Percentiles rank a stretch among this genome's conserved stretches.
Conservation (phyloP, 2,797 vertebrate species). For the Agapornis canus region DNA sequence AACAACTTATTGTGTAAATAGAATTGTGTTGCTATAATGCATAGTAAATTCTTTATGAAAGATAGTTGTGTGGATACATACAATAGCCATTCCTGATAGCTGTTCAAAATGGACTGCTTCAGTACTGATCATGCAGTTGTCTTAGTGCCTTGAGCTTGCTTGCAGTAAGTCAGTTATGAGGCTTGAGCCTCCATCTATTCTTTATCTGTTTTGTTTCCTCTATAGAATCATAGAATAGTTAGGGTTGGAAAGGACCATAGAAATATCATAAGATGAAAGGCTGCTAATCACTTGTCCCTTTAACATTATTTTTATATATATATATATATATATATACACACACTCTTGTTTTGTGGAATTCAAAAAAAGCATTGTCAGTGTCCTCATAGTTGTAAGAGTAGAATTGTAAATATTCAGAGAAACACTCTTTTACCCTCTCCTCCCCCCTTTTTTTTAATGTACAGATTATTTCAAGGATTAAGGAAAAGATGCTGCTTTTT, state of each 20-base stretch:
- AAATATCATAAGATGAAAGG: neutral
- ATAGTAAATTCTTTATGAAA: constrained; percentile 22
- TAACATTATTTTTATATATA: neutral
- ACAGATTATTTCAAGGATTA: neutral
- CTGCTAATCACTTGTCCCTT: neutral
- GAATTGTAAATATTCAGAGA: neutral
- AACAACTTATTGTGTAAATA: constrained; percentile 44
- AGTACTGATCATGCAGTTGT: neutral
- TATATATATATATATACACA: too few species aligned
- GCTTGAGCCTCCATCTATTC: fast-evolving
- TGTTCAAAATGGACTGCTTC: neutral
- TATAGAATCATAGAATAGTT: neutral
- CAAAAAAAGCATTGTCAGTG: neutral
- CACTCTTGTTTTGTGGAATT: neutral
- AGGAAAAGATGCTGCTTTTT: neutral
- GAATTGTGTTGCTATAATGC: neutral
- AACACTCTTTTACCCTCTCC: neutral
- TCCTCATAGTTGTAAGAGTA: neutral
- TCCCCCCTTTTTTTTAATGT: neutral
- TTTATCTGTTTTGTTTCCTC: neutral
- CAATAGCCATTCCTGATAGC: neutral
- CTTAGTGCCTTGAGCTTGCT: neutral
- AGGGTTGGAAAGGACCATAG: too few species aligned
- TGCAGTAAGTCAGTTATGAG: neutral
- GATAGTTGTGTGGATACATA: neutral